Base-by-base conservation (phyloP, 2,797 vertebrate species). In the Macrochelys suwanniensis region DNA sequence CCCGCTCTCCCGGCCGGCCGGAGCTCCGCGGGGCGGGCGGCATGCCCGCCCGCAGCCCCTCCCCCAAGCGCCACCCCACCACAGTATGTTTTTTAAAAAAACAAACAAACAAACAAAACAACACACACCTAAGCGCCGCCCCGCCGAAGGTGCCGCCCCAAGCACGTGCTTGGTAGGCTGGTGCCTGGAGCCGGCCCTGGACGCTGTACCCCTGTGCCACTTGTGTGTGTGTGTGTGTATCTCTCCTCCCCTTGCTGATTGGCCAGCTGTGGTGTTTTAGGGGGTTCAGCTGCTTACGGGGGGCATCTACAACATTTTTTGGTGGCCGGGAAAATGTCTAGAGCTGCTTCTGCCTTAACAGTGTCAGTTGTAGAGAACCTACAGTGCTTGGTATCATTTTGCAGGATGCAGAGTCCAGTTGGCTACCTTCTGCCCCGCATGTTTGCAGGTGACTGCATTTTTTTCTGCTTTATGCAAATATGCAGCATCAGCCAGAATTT, bases 271-370 rank as follows among this genome's bases (percentile, higher is more conserved):
- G 16, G 68, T 71, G 74, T 28, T 47, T 77, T 47, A 7, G 26
- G 68, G 45, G 74, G 11, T 47, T 45, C 25, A 77, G 12, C 7
- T 26, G 45, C 74, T 23, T 37, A 21, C 11, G 19, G 21, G 68
- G 65, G 10, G 37, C n/a, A 71, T 23, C 21, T 65, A 42, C 42
- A n/a, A 71, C 5, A 11, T 33, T 33, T 71, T 71, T 42, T 37
- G 19, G 11, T 26, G 25, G 13, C 5, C 31, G 13, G 13, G 74
- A 49, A 45, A 47, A 77, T 47, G 74, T 26, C 26, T 49, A 28
- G 4, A 17, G 47, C 15, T 16, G 15, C 45, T 47, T 12, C 11
- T 42, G 0, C 0, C 0, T 19, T 71, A 37, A 53, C 3, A 74
- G 23, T 2, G 37, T 31, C 51, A 49, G 80, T 47, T 51, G 37